Evolutionary conservation across 1,140 invertebrate species (phyloP), one percentile per base, ranked within the genome.

Genomic region (Panonychus citri): DNA sequence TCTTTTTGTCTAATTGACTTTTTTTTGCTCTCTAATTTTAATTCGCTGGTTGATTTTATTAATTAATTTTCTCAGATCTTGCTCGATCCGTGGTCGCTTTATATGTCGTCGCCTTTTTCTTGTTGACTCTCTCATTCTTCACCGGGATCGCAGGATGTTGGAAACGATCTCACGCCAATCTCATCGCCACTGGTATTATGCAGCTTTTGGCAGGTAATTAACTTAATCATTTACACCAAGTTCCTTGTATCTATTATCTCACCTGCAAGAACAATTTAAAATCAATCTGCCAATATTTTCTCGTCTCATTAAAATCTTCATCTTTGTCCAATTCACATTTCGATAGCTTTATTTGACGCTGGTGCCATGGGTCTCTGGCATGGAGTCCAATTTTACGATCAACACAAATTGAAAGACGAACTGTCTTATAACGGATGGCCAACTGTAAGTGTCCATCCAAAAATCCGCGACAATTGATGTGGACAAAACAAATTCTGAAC

Each of bases 331-430:
- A 0, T 46, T 24, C 7, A 2, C 1, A 43, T 46, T 46, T 7
- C 17, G 3, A 59, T 71, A 85, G 87, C 85, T 73, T 68, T 91
- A 42, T 69, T 91, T 59, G 81, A 83, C 59, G 86, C 86, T 28
- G 86, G 85, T 48, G 85, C 80, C 34, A 91, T 91, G 86, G 88
- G 85, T 52, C 73, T 91, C 28, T 93, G 86, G 86, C 87, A 91
- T 67, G 87, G 84, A 30, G 86, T 90, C 24, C 87, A 91, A 69
- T 91, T 89, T 70, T 91, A 87, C 65, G 87, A 93, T 69, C 86
- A 85, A 67, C 85, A 90, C 69, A 88, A 86, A 70, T 78, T 88
- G 28, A 83, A 87, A 53, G 85, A 87, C 65, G 82, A 86, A 64
- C 85, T 79, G 66, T 89, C 84, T 66, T 69, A 68, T 56, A 84